phyloP scores from a whole-genome alignment of 2,888 invertebrate species.

The Leptogaster cylindrica region DNA sequence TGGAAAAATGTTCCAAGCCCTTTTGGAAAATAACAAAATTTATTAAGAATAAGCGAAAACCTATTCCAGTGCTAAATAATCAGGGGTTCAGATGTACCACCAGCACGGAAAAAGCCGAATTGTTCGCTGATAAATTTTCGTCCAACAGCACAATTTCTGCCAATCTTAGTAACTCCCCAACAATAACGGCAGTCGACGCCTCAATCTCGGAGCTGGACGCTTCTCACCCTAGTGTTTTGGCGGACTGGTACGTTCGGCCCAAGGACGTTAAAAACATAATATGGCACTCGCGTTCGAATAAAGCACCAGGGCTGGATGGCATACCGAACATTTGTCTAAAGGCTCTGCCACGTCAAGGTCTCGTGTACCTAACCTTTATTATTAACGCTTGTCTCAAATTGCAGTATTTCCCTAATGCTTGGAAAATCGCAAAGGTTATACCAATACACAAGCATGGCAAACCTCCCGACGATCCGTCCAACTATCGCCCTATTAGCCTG shows the following conservation, averaged over 20 bases:
- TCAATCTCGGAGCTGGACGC: background rate
- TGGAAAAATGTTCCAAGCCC: no score
- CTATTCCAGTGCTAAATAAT: background rate
- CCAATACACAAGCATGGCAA: background rate
- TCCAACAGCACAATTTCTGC: background rate
- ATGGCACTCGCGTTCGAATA: background rate
- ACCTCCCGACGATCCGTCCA: background rate
- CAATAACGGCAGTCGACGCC: background rate
- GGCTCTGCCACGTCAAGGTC: background rate
- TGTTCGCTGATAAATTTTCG: background rate
- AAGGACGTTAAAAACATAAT: no score
- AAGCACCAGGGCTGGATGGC: background rate
- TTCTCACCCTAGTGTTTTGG: background rate
- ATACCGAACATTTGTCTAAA: constrained; percentile 1
- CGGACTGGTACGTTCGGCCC: background rate
- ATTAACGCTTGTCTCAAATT: background rate
- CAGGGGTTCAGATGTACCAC: background rate
- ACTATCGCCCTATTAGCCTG: background rate
- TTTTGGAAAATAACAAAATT: background rate
- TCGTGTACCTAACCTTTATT: no score
- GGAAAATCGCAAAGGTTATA: background rate
- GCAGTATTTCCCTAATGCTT: background rate
- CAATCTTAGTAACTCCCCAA: background rate
- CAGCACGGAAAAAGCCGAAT: background rate
- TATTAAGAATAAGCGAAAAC: background rate